Conservation (phyloP, 2,888 invertebrate genomes). For the Blera fallax region DNA sequence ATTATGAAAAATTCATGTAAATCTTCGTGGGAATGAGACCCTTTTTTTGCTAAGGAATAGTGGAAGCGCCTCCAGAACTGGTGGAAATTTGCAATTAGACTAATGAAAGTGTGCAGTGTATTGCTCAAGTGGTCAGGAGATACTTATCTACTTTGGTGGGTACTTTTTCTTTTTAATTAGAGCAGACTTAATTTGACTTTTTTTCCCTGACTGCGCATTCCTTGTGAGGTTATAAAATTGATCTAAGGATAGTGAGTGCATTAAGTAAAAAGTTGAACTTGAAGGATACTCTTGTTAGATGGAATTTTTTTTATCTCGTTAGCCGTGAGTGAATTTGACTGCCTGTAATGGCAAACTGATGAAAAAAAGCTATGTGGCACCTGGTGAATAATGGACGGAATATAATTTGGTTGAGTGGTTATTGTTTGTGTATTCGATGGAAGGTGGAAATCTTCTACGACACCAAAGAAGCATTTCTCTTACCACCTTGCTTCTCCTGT, state of each 20-base stretch:
- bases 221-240: background rate
- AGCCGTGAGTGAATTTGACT: no score
- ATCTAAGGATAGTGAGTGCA: background rate
- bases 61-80: constrained; percentile 1
- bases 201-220: background rate
- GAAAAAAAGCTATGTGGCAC: no score
- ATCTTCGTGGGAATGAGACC: constrained; percentile 32
- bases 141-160: constrained; percentile 48
- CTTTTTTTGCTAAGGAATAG: background rate
- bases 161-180: constrained; percentile 56
- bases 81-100: constrained; percentile 45
- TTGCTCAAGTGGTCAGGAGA: constrained; percentile 58
- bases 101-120: constrained; percentile 54
- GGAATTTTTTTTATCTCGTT: no score
- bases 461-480: no score
- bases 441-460: no score
- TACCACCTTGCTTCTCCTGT: no score
- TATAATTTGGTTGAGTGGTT: no score
- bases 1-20: constrained; percentile 38
- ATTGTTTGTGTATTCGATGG: no score
- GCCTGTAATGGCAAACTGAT: no score
- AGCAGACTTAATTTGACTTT: constrained; percentile 31
- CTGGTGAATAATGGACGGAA: no score
- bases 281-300: no score
- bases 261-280: background rate